Conservation (phyloP, 2,888 invertebrate genomes). For the Drosophila demipolita region DNA sequence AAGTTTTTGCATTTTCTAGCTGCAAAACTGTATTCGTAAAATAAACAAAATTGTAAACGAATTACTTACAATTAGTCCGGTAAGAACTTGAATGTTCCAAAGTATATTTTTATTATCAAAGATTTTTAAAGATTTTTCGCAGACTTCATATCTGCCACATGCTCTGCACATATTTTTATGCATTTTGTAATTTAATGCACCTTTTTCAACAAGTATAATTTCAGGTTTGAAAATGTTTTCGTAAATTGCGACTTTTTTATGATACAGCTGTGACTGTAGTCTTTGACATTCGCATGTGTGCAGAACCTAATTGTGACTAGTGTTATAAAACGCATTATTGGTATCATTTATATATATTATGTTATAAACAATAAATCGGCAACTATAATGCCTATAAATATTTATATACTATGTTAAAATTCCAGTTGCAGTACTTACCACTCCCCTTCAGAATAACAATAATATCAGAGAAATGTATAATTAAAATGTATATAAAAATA, state of each 20-base stretch:
- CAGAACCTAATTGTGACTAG: neutral
- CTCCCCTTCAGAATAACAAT: neutral
- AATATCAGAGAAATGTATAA: neutral
- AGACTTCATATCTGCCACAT: conserved; percentile 28
- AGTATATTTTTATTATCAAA: conserved; percentile 49
- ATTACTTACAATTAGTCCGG: conserved; percentile 45
- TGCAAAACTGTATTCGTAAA: neutral
- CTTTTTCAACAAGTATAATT: conserved; percentile 4
- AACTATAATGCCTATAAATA: neutral
- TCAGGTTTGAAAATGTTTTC: conserved; percentile 13
- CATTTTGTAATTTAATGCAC: conserved; percentile 27
- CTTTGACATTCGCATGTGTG: conserved; percentile 33
- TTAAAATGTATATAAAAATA: neutral
- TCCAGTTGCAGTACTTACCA: neutral
- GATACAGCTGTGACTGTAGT: conserved; percentile 29
- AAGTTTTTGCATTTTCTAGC: conserved; percentile 41
- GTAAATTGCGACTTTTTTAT: conserved; percentile 7
- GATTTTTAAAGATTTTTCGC: conserved; percentile 32
- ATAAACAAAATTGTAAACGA: neutral
- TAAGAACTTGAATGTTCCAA: conserved; percentile 46
- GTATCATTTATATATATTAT: neutral
- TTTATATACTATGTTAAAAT: neutral
- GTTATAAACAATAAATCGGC: neutral
- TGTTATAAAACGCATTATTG: conserved; percentile 23
- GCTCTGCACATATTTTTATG: conserved; percentile 42